Base-by-base conservation (phyloP, 1,140 invertebrate species). In the Radopholus similis region DNA sequence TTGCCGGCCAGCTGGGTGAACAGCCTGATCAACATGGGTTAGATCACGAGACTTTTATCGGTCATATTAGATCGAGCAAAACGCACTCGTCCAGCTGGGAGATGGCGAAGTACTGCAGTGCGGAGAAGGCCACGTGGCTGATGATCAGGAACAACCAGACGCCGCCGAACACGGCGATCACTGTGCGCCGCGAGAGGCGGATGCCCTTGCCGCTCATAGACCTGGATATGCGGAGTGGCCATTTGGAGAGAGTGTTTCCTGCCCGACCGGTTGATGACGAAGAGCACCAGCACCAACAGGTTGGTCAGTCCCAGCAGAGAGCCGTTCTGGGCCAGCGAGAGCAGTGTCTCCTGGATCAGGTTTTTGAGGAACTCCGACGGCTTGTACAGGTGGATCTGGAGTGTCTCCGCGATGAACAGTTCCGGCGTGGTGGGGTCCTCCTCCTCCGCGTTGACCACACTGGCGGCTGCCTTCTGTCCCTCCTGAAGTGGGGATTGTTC, bases 171-270 rank as follows among this genome's bases (percentile, higher is more conserved):
- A 83, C 44, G 2, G 58, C 57, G 34, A 81, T 68, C 11, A 81
- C 78, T 42, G 64, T 78, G 28, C 66, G 34, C 34, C 68, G 66
- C 0, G 81, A 82, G 1, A 81, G 57, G 15, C 68, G 71, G 38
- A 83, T 81, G 2, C 79, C 79, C 64, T 79, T 73, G 37, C 78
- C 78, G 6, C 71, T 66, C 78, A 81, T 81, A 21, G 78, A 81
- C 6, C 78, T 66, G 51, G 54, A 37, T 30, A 23, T 69, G n/a
- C 40, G n/a, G 21, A 11, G 37, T 34, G 15, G 40, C 70, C 0
- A 37, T 28, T 15, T 72, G 6, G 32, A 72, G 38, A n/a, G 35
- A 2, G 34, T 72, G 21, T 21, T 64, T 57, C 54, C 13, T 37
- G 8, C 21, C 56, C 21, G 30, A 38, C 58, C 58, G 40, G 34